Conservation (phyloP, 2,888 invertebrate genomes). For the Drosophila recens region DNA sequence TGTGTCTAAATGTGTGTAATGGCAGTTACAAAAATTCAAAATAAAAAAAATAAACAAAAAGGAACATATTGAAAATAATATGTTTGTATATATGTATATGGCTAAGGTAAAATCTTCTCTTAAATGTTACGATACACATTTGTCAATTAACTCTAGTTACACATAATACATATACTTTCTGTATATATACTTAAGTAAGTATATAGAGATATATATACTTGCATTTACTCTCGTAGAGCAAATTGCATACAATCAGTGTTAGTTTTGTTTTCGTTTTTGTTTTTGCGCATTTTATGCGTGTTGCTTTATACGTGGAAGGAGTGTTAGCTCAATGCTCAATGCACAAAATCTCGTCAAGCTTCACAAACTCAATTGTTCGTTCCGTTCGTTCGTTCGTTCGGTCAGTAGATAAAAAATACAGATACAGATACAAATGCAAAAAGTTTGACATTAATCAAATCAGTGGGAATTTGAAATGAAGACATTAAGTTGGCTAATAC, state of each 20-base stretch:
- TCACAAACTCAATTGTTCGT: slow-evolving; percentile 19
- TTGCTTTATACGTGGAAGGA: slow-evolving; percentile 83
- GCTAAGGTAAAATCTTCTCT: slow-evolving; percentile 24
- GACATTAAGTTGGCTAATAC: slow-evolving; percentile 16
- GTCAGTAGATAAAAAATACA: slow-evolving; percentile 45
- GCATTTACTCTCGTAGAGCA: slow-evolving; percentile 67
- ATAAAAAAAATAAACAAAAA: slow-evolving; percentile 7
- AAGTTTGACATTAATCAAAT: not conserved
- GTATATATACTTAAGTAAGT: slow-evolving; percentile 11
- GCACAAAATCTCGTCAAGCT: slow-evolving; percentile 23
- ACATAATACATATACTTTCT: slow-evolving; percentile 20
- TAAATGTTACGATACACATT: slow-evolving; percentile 31
- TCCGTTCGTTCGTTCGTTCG: slow-evolving; percentile 6
- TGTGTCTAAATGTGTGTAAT: slow-evolving; percentile 37
- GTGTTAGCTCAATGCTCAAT: slow-evolving; percentile 60
- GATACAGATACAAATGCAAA: slow-evolving; percentile 18
- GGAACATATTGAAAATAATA: slow-evolving; percentile 23
- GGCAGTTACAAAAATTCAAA: slow-evolving; percentile 48
- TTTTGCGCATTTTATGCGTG: slow-evolving; percentile 81
- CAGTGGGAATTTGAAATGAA: slow-evolving; percentile 1
- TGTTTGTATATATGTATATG: slow-evolving; percentile 6
- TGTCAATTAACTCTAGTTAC: slow-evolving; percentile 39
- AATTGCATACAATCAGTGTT: slow-evolving; percentile 37
- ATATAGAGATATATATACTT: slow-evolving; percentile 23
- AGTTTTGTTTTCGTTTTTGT: slow-evolving; percentile 29